Conservation (phyloP, 2,888 invertebrate genomes). For the Girardia tigrina region DNA sequence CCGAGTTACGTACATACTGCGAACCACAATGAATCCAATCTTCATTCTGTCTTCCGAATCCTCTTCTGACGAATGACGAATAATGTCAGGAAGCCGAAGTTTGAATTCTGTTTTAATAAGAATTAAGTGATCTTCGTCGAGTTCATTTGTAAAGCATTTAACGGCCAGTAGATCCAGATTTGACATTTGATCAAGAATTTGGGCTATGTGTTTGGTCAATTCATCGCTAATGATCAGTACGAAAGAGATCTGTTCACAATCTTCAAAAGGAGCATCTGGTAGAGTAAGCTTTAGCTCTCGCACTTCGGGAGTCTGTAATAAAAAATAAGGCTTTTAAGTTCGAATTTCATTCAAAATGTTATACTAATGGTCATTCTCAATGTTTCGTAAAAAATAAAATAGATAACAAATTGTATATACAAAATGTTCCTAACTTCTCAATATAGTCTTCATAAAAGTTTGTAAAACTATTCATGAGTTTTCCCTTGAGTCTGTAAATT, state of each 20-base stretch:
- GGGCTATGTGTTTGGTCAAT: neutral
- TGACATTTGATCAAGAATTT: slow-evolving; percentile 15
- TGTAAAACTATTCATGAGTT: no score
- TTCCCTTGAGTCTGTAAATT: no score
- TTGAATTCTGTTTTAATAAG: neutral
- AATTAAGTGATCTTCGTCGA: neutral
- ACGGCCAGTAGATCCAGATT: neutral
- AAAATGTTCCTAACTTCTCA: no score
- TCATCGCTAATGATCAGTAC: slow-evolving; percentile 5
- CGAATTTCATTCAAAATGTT: no score
- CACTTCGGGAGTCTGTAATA: neutral
- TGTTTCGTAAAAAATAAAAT: no score
- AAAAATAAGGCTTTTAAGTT: no score
- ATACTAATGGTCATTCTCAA: no score
- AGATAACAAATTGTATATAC: no score
- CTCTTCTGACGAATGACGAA: neutral
- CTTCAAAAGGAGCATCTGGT: neutral
- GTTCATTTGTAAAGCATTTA: neutral
- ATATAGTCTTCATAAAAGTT: no score
- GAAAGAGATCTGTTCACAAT: neutral
- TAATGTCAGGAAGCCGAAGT: neutral
- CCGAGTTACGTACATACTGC: neutral
- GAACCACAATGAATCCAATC: neutral
- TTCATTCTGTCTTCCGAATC: neutral
- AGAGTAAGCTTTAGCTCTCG: neutral